Evolutionary conservation across 2,113 vertebrate species (phyloP).

Genomic region (Toxotes jaculatrix): DNA sequence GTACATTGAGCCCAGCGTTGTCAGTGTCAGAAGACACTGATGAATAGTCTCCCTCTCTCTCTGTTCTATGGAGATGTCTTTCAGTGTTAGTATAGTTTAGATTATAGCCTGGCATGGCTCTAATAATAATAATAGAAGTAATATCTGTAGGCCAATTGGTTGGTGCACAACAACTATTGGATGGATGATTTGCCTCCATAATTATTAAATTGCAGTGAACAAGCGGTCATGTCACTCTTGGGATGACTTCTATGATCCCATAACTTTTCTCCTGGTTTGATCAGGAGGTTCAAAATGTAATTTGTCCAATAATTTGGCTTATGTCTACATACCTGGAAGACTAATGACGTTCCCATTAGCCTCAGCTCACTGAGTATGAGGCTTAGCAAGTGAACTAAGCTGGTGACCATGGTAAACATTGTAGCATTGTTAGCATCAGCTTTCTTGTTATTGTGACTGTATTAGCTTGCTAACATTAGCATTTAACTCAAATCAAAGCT

Average conservation of each 20-base stretch:
- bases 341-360: no score
- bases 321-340: no score
- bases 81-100: background rate
- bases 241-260: no score
- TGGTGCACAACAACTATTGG: background rate
- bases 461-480: background rate
- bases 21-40: background rate
- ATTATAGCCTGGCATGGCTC: background rate
- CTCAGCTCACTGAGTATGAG: no score
- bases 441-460: background rate
- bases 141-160: no score
- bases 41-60: background rate
- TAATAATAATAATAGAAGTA: no score
- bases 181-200: no score
- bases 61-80: background rate
- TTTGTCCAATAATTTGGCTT: no score
- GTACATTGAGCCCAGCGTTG: constrained; percentile 68
- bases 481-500: background rate
- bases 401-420: background rate
- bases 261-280: no score
- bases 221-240: no score
- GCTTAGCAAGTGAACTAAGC: background rate
- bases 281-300: no score
- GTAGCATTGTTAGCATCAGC: background rate
- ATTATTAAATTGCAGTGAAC: no score